A percentile compares a stretch with the other conserved stretches of the same genome.
phyloP scores from a whole-genome alignment of 92 coral and sea anemone genomes.

The Pocillopora grandis region DNA sequence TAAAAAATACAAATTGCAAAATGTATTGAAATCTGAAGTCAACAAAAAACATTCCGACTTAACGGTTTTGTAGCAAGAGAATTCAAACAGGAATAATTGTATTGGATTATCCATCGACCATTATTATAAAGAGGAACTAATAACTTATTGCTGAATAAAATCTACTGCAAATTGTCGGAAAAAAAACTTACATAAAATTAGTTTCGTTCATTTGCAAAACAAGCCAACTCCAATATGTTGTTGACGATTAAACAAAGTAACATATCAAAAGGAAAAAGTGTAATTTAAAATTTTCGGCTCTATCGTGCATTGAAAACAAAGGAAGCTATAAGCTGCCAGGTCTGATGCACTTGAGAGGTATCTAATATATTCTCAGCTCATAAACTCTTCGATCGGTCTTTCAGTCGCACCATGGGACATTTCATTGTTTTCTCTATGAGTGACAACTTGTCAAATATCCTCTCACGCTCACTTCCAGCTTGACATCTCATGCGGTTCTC shows the following conservation, averaged over 20 bases:
- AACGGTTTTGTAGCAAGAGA: neutral
- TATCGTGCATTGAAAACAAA: neutral
- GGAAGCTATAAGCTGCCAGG: slow-evolving; percentile 3
- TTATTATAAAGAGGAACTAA: neutral
- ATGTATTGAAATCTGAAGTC: neutral
- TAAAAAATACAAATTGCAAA: neutral
- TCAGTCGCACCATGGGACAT: slow-evolving; percentile 23
- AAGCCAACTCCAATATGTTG: too few relatives aligned
- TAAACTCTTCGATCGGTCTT: neutral
- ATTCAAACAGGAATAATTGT: neutral
- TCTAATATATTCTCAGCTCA: slow-evolving; percentile 17
- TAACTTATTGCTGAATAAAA: neutral
- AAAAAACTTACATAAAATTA: neutral
- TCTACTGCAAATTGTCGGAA: neutral
- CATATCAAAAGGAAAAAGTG: neutral
- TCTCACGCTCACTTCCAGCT: slow-evolving; percentile 37
- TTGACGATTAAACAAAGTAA: neutral
- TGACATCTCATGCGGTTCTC: slow-evolving; percentile 78
- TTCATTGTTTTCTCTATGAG: slow-evolving; percentile 18
- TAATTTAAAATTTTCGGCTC: neutral
- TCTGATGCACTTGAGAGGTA: slow-evolving; percentile 14
- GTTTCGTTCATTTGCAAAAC: neutral
- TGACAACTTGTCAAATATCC: slow-evolving; percentile 48
- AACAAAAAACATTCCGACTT: neutral
- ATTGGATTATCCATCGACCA: neutral